Evolutionary conservation across 2,797 vertebrate genomes (phyloP).

Genomic region (Acomys russatus): DNA sequence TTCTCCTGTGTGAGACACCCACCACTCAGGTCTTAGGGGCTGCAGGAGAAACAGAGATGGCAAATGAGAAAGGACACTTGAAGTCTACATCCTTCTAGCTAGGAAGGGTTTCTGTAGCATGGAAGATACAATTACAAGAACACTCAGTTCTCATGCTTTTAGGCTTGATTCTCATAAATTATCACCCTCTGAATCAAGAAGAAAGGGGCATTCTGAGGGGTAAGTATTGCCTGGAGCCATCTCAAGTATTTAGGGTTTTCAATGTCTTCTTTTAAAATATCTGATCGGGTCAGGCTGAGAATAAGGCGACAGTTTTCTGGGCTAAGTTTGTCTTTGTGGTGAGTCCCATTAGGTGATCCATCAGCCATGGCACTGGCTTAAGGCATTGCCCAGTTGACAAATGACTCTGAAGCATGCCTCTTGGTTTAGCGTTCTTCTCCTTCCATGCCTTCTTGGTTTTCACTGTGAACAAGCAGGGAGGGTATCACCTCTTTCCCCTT

Average conservation of each 20-base stretch:
- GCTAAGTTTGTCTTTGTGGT: not conserved
- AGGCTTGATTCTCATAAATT: slow-evolving; percentile 61
- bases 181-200: slow-evolving; percentile 64
- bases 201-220: slow-evolving; percentile 54
- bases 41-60: not conserved
- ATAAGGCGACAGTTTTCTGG: slow-evolving; percentile 61
- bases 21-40: not conserved
- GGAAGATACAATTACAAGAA: slow-evolving; percentile 66
- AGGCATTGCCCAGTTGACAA: slow-evolving; percentile 70
- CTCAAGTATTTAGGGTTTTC: slow-evolving; percentile 40
- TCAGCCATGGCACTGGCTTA: slow-evolving; percentile 66
- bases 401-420: slow-evolving; percentile 67
- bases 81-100: slow-evolving; percentile 16
- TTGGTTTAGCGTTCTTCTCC: slow-evolving; percentile 68
- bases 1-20: not conserved
- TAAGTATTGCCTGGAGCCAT: slow-evolving; percentile 63
- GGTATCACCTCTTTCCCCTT: slow-evolving; percentile 73
- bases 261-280: slow-evolving; percentile 68
- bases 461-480: slow-evolving; percentile 60
- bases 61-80: not conserved
- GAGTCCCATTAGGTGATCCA: slow-evolving; percentile 64
- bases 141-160: slow-evolving; percentile 36
- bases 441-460: slow-evolving; percentile 80
- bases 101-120: slow-evolving; percentile 30
- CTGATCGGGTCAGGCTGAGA: slow-evolving; percentile 18